Evolutionary conservation across 2,797 vertebrate species (phyloP).

Genomic region (Calcarius lapponicus): DNA sequence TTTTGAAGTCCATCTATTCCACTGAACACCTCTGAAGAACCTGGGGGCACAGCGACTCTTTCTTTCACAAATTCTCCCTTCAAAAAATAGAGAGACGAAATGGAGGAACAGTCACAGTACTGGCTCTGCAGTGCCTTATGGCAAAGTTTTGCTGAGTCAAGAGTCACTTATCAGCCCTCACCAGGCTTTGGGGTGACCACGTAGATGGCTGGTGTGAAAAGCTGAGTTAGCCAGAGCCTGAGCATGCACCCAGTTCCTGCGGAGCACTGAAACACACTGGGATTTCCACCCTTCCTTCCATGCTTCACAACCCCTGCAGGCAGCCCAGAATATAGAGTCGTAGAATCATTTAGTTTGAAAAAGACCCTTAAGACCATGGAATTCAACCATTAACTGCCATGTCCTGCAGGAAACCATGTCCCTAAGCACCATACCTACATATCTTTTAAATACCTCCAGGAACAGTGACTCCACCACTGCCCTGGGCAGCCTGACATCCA

Average conservation of each 20-base stretch:
- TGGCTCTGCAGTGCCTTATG: neutral
- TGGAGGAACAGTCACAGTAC: neutral
- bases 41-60: neutral
- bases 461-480: neutral
- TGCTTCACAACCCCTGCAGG: neutral
- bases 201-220: neutral
- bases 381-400: neutral
- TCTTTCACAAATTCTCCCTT: neutral
- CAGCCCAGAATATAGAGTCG: neutral
- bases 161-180: constrained; percentile 62
- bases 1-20: neutral
- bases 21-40: neutral
- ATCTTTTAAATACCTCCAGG: neutral
- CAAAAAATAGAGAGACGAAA: neutral
- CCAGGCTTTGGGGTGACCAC: constrained; percentile 33
- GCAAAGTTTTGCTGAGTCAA: constrained; percentile 52
- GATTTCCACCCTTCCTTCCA: neutral
- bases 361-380: neutral
- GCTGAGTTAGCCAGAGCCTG: neutral
- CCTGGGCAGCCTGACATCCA: neutral
- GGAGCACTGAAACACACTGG: neutral
- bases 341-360: neutral
- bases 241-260: neutral
- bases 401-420: neutral
- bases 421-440: accelerated